Percentiles rank a stretch among this genome's conserved stretches.
Evolutionary conservation across 2,113 vertebrate genomes (phyloP).

Genomic region (Macaca nemestrina): DNA sequence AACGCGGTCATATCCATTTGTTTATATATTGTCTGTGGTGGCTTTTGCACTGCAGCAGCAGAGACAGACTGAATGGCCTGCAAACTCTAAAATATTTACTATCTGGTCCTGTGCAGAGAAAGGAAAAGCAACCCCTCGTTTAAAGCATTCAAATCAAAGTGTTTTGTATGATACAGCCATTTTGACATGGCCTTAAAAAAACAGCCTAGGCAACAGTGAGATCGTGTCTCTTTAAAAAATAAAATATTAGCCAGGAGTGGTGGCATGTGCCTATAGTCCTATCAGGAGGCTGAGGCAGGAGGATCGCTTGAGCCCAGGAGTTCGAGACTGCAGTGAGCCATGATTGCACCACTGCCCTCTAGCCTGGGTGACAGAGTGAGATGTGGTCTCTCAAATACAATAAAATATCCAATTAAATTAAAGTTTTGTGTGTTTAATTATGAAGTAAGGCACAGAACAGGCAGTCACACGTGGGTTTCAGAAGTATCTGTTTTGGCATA

Average conservation of each 20-base stretch:
- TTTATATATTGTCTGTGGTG: neutral
- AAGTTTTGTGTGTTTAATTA: neutral
- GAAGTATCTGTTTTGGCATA: neutral
- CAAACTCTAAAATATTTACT: neutral
- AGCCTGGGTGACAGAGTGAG: no score
- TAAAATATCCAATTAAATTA: neutral
- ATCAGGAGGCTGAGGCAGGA: no score
- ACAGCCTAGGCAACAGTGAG: neutral
- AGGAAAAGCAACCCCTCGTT: neutral
- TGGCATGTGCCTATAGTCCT: no score
- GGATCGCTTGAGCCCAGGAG: no score
- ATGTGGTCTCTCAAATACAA: no score
- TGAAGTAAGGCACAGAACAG: neutral
- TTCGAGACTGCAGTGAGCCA: no score
- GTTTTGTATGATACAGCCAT: neutral
- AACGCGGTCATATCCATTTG: neutral
- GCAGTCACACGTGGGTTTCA: neutral
- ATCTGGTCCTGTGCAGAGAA: neutral
- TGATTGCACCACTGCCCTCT: no score
- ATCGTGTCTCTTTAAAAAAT: no score
- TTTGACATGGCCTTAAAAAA: neutral
- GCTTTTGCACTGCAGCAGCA: neutral
- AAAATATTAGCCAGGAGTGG: no score
- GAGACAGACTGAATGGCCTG: neutral
- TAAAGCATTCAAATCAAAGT: neutral